Evolutionary conservation across 2,113 vertebrate species (phyloP).

Genomic region (Corythaeola cristata): DNA sequence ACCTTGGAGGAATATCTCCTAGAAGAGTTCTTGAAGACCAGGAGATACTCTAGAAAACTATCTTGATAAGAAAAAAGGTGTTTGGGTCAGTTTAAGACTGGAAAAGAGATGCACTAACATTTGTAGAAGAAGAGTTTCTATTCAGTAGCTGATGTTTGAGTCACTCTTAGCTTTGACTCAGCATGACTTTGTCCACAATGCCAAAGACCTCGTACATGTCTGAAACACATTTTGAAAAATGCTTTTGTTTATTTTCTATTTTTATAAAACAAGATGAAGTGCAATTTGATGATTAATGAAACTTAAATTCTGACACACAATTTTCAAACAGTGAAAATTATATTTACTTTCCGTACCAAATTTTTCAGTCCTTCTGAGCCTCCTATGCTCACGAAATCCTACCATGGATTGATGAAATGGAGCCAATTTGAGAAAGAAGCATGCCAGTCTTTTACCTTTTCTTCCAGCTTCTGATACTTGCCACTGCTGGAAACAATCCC

Average conservation of each 20-base stretch:
- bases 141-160: not conserved
- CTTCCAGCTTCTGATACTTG: not conserved
- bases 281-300: not conserved
- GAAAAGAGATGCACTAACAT: not conserved
- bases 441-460: not conserved
- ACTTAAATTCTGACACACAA: accelerated
- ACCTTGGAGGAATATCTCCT: not conserved
- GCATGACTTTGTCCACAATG: not conserved
- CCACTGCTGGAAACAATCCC: not conserved
- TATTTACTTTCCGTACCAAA: not conserved
- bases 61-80: not conserved
- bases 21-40: not conserved
- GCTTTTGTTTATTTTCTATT: not conserved
- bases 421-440: not conserved
- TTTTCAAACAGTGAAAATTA: not conserved
- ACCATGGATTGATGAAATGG: accelerated
- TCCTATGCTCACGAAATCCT: not conserved
- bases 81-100: not conserved
- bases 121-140: not conserved
- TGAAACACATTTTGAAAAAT: not conserved
- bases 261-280: not conserved
- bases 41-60: not conserved
- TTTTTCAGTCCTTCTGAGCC: not conserved
- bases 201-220: not conserved
- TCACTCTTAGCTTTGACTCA: not conserved